Percentiles rank a stretch among this genome's conserved stretches.
Conservation (phyloP, 1,140 invertebrate species). For the Calephelis virginiensis region DNA sequence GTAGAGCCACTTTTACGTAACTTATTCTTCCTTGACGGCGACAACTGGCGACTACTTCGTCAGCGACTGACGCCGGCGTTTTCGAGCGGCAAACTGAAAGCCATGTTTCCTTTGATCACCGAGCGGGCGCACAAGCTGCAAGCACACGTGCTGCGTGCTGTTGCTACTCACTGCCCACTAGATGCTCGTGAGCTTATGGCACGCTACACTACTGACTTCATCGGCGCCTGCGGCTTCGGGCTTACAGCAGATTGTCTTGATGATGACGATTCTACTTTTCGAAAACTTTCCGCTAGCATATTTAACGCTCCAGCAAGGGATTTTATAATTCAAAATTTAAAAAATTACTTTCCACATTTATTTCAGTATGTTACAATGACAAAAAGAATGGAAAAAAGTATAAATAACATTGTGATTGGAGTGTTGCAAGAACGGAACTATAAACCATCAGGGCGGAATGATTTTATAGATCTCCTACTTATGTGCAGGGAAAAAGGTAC, state of each 20-base stretch:
- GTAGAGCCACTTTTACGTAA: conserved; percentile 48
- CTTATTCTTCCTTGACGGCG: conserved; percentile 46
- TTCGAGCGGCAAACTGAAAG: conserved; percentile 48
- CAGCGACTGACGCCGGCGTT: conserved; percentile 43
- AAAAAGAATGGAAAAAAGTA: conserved; percentile 26
- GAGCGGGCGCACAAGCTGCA: conserved; percentile 50
- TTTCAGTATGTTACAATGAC: conserved; percentile 33
- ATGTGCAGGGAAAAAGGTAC: conserved; percentile 64
- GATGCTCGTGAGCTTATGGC: conserved; percentile 30
- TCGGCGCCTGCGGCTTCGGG: conserved; percentile 65
- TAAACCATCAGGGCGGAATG: conserved; percentile 58
- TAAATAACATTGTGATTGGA: conserved; percentile 30
- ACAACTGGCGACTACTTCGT: conserved; percentile 75
- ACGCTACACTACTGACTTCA: conserved; percentile 54
- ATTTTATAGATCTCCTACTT: conserved; percentile 79
- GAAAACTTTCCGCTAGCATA: conserved; percentile 46
- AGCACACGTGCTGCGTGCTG: conserved; percentile 29
- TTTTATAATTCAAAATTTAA: conserved; percentile 29
- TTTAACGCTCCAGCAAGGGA: conserved; percentile 33
- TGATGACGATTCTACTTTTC: conserved; percentile 44
- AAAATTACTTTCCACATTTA: conserved; percentile 38
- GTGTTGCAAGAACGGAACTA: conserved; percentile 37
- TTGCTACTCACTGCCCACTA: conserved; percentile 27
- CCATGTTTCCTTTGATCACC: conserved; percentile 55
- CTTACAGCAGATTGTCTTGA: conserved; percentile 44